Evolutionary conservation across 2,888 invertebrate species (phyloP).

Genomic region (Lamproptera curius): DNA sequence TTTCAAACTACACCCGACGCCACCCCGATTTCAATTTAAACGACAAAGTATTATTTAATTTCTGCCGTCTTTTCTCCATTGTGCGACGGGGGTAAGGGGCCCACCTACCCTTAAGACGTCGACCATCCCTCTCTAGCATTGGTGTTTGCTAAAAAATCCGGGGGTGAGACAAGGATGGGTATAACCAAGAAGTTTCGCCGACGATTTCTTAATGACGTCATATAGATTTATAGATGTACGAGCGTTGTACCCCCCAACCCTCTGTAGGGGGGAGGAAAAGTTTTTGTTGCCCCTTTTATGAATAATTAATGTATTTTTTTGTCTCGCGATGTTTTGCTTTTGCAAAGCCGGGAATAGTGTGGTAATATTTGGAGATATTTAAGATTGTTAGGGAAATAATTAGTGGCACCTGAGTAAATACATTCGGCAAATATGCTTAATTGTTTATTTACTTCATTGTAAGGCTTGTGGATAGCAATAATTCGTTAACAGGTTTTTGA

Average conservation of each 20-base stretch:
- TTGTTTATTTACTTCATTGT: no score
- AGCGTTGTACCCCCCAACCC: conserved; percentile 44
- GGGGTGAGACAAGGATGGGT: conserved; percentile 49
- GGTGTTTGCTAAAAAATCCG: conserved; percentile 33
- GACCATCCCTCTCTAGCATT: conserved; percentile 39
- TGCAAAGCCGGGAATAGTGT: no score
- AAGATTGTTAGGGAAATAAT: no score
- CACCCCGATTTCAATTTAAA: conserved; percentile 66
- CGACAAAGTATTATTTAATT: conserved; percentile 79
- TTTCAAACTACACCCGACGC: conserved; percentile 51
- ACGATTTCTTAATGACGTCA: conserved; percentile 74
- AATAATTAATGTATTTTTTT: conserved; percentile 51
- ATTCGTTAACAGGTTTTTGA: no score
- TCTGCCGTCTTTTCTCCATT: conserved; percentile 74
- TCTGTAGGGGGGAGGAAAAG: conserved; percentile 48
- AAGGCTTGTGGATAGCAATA: no score
- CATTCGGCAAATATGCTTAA: no score
- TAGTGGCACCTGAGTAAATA: no score
- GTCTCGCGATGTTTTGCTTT: no score
- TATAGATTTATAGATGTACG: conserved; percentile 74
- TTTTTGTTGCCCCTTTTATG: conserved; percentile 55
- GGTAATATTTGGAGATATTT: no score
- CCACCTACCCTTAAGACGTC: conserved; percentile 63
- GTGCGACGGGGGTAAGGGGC: conserved; percentile 55
- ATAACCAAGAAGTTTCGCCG: conserved; percentile 62